phyloP scores from a whole-genome alignment of 2,888 invertebrate genomes.

The Liodrosophila aerea region DNA sequence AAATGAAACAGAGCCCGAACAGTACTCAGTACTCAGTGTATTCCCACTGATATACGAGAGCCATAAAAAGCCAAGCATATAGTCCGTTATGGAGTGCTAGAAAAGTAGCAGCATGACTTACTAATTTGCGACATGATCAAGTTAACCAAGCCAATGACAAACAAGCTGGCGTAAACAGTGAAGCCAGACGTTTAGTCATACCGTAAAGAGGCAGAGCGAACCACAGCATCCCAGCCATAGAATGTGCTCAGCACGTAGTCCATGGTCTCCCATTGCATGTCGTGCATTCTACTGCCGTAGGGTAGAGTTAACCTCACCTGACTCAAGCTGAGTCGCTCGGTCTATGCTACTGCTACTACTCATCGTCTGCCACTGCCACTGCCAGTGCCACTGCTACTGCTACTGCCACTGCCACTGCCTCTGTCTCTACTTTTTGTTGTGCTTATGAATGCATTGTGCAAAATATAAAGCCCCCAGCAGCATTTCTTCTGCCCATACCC shows the following conservation, averaged over 20 bases:
- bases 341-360: not conserved
- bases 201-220: conserved; percentile 3
- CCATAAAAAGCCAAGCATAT: conserved; percentile 45
- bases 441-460: conserved; percentile 48
- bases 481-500: conserved; percentile 27
- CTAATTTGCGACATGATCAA: conserved; percentile 74
- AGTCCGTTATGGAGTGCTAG: not conserved
- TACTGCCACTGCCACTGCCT: no score
- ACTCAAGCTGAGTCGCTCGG: conserved; percentile 8
- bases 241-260: no score
- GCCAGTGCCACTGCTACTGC: not conserved
- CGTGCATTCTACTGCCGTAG: conserved; percentile 5
- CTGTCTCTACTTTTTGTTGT: conserved; percentile 25
- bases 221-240: not conserved
- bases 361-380: no score
- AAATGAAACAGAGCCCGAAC: conserved; percentile 62
- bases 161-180: conserved; percentile 36
- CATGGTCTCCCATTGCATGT: no score
- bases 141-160: conserved; percentile 60
- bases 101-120: conserved; percentile 63
- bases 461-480: conserved; percentile 18
- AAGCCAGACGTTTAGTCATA: conserved; percentile 15
- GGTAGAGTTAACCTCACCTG: conserved; percentile 34
- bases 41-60: conserved; percentile 34
- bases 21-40: no score